Evolutionary conservation across 2,113 vertebrate species (phyloP), one percentile per base, ranked within the genome.

Genomic region (Ovibos moschatus): DNA sequence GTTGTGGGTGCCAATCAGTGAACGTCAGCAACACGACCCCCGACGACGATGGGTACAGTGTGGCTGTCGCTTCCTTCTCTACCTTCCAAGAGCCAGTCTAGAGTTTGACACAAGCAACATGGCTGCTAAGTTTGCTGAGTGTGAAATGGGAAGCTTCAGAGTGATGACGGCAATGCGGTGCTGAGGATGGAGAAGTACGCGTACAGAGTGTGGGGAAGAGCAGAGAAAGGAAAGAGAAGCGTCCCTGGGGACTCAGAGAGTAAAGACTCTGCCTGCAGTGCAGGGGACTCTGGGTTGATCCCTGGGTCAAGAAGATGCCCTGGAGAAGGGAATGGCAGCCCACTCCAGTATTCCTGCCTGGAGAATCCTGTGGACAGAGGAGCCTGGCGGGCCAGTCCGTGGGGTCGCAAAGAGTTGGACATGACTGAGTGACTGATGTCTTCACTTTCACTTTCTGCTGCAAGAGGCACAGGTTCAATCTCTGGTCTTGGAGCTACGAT

Each of bases 31-130:
- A n/a, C 62, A 0, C 0, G 0, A 1, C 12, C 28, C 57, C 55
- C 10, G 15, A 57, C 17, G 5, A 7, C 23, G 50, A 2, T 0
- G 7, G 53, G 14, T 0, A 1, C 0, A 3, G 19, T 0, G 14
- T 0, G 2, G 16, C 91, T 45, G 5, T 15, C 21, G 27, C 4
- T 33, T 15, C 7, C 19, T 60, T 60, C 78, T 21, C 78, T 90
- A 0, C 15, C 28, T 47, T 2, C 28, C 30, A 51, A 36, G 43
- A 19, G n/a, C 84, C 79, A 92, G 0, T 16, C 81, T 47, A 6
- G 45, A 28, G 53, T 67, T 58, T 84, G 53, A 58, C 17, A 15
- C 28, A 33, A 33, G 30, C 8, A 10, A n/a, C 45, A 11, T 2
- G 2, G 3, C 17, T 2, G 0, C 4, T n/a, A 19, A 10, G 17